phyloP scores from a whole-genome alignment of 2,888 invertebrate species.

The Artemia sinica region DNA sequence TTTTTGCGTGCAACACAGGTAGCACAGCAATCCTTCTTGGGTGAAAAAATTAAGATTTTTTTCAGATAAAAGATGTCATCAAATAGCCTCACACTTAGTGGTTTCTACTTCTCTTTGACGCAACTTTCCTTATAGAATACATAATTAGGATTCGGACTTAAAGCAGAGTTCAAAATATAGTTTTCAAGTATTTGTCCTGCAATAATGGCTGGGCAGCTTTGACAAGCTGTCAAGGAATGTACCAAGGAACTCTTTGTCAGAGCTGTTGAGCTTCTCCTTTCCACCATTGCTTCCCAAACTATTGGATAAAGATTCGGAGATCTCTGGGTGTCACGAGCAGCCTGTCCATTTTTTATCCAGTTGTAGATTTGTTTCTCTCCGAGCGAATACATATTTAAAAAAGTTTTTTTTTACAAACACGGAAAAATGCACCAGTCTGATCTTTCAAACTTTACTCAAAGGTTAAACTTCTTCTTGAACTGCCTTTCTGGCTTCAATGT shows the following conservation, averaged over 20 bases:
- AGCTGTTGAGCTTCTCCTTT: too few relatives aligned
- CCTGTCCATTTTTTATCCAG: neutral
- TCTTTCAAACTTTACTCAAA: too few relatives aligned
- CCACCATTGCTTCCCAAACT: too few relatives aligned
- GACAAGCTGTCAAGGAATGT: conserved; percentile 9
- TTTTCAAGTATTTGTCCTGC: neutral
- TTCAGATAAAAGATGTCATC: neutral
- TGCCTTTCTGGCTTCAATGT: too few relatives aligned
- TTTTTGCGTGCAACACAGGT: neutral
- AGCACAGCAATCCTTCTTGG: neutral
- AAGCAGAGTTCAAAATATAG: neutral
- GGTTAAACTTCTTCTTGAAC: too few relatives aligned
- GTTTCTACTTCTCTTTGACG: conserved; percentile 2
- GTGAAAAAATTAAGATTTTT: neutral
- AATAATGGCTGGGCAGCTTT: neutral
- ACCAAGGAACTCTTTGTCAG: neutral
- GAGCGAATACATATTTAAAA: too few relatives aligned
- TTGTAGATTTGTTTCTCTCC: neutral
- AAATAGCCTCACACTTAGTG: conserved; percentile 7
- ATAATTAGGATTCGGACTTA: neutral
- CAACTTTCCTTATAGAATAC: neutral
- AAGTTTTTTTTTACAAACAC: too few relatives aligned
- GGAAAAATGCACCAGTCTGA: too few relatives aligned
- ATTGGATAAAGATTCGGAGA: too few relatives aligned
- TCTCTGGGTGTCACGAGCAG: too few relatives aligned